Evolutionary conservation across 2,113 vertebrate genomes (phyloP).

Genomic region (Macaca mulatta): DNA sequence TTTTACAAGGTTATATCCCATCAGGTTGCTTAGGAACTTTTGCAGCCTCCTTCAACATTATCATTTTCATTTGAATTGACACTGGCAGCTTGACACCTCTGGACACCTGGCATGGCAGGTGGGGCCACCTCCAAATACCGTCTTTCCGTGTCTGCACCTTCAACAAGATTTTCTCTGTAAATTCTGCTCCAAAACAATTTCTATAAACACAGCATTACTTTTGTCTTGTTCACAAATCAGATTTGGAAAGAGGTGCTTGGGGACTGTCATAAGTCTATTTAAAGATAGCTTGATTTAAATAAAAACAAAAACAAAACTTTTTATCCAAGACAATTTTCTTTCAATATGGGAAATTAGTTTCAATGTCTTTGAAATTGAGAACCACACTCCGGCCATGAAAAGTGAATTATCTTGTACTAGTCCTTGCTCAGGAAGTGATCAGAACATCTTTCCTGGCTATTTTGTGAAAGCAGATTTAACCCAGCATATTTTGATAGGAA

Average conservation of each 20-base stretch:
- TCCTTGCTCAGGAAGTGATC: neutral
- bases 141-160: neutral
- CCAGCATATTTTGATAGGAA: neutral
- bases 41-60: conserved; percentile 25
- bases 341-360: neutral
- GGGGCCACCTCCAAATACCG: neutral
- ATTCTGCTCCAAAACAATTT: neutral
- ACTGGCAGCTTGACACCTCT: conserved; percentile 21
- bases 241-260: neutral
- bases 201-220: neutral
- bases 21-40: neutral
- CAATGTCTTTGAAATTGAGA: conserved; percentile 40
- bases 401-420: neutral
- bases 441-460: neutral
- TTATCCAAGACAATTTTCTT: conserved; percentile 5
- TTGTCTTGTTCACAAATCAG: neutral
- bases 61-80: conserved; percentile 32
- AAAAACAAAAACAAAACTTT: neutral
- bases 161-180: neutral
- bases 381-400: neutral
- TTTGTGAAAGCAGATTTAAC: neutral
- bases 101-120: neutral
- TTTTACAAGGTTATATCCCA: conserved; percentile 55
- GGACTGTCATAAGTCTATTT: neutral
- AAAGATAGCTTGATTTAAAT: conserved; percentile 10